A percentile compares a stretch with the other conserved stretches of the same genome.
These are phyloP conservation scores for Micrasema minimum DNA, from an alignment of 1,140 invertebrate genomes.

Conservation along the genomic window DNA sequence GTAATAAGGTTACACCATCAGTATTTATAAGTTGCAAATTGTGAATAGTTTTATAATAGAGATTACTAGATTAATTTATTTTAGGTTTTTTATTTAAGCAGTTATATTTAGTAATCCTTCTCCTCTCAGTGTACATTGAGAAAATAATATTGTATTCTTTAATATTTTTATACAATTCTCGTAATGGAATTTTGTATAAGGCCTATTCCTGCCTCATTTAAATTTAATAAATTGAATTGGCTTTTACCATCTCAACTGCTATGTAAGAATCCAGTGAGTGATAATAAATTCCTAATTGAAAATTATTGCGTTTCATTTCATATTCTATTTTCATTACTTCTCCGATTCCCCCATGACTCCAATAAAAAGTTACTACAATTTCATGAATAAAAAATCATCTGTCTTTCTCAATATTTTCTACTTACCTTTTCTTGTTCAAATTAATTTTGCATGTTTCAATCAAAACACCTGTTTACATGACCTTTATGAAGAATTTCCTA, in stretches of 20 bases:
- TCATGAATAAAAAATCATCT: too few species aligned
- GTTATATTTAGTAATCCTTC: constrained; percentile 33
- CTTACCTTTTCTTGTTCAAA: too few species aligned
- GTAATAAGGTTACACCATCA: constrained; percentile 42
- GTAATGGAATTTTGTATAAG: constrained; percentile 22
- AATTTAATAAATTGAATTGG: constrained; percentile 28
- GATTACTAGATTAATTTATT: constrained; percentile 37
- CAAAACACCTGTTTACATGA: constrained; percentile 61
- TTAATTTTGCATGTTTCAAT: constrained; percentile 61
- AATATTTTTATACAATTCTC: constrained; percentile 40
- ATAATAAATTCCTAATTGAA: constrained; percentile 53
- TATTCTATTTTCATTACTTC: too few species aligned
- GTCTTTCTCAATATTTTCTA: too few species aligned
- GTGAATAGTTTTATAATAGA: constrained; percentile 50
- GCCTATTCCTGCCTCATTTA: constrained; percentile 31
- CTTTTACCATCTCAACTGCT: constrained; percentile 40
- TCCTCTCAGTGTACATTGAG: constrained; percentile 23
- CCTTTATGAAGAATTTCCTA: constrained; percentile 52
- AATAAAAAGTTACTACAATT: too few species aligned
- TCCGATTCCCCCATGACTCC: too few species aligned
- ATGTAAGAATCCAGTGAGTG: constrained; percentile 52
- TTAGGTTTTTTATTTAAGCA: constrained; percentile 43
- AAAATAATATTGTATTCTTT: constrained; percentile 6
- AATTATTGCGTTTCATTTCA: constrained; percentile 1
- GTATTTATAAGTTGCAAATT: constrained; percentile 51